phyloP scores from a whole-genome alignment of 2,888 invertebrate genomes.

The Lepidocyrtinus sp. region DNA sequence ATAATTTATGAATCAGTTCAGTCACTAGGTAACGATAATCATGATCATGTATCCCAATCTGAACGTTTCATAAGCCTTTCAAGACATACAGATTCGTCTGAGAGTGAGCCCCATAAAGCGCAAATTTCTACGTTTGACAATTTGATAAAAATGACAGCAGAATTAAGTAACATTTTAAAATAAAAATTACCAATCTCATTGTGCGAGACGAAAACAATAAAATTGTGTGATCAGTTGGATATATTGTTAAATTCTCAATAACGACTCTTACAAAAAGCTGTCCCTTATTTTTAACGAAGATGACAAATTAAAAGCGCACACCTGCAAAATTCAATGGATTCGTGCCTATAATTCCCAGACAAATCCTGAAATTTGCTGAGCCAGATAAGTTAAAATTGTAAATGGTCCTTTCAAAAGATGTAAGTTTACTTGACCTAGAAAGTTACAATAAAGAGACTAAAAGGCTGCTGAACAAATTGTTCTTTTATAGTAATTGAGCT shows the following conservation, averaged over 20 bases:
- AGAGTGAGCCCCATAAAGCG: too few relatives aligned
- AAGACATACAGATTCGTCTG: too few relatives aligned
- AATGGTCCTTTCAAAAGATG: constrained; percentile 21
- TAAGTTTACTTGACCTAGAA: constrained; percentile 24
- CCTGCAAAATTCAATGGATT: background rate
- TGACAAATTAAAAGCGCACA: constrained; percentile 5
- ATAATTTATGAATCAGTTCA: too few relatives aligned
- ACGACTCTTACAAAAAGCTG: too few relatives aligned
- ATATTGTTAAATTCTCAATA: background rate
- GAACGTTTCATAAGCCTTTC: too few relatives aligned
- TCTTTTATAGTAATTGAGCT: background rate
- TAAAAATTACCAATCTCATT: too few relatives aligned
- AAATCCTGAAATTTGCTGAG: too few relatives aligned
- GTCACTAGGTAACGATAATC: too few relatives aligned
- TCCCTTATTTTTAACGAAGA: background rate
- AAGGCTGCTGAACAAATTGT: background rate
- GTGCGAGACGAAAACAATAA: background rate
- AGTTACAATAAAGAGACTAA: background rate
- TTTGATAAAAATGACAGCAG: background rate
- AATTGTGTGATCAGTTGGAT: background rate
- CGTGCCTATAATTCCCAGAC: background rate
- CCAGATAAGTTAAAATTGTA: too few relatives aligned
- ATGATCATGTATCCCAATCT: too few relatives aligned
- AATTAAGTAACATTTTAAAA: too few relatives aligned
- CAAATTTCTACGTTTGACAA: too few relatives aligned